Conservation (phyloP, 1,140 invertebrate species). For the Apis dorsata region DNA sequence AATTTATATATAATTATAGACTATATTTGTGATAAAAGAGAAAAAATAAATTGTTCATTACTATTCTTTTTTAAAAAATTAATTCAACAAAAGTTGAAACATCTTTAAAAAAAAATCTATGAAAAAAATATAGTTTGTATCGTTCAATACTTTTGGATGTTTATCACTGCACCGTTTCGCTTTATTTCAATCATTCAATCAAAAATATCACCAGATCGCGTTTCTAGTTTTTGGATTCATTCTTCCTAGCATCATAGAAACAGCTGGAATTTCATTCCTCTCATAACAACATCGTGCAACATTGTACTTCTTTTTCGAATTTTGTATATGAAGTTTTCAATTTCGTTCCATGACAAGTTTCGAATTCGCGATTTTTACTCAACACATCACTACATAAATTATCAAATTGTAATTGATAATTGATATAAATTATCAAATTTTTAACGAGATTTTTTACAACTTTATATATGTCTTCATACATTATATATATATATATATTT, state of each 20-base stretch:
- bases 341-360: neutral
- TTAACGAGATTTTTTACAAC: too few relatives aligned
- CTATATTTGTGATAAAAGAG: too few relatives aligned
- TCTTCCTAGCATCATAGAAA: neutral
- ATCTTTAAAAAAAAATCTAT: neutral
- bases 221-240: constrained; percentile 29
- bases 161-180: neutral
- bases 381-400: neutral
- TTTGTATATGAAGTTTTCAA: constrained; percentile 24
- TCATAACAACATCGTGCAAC: neutral
- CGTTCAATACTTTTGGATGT: neutral
- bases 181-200: constrained; percentile 14
- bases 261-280: constrained; percentile 17
- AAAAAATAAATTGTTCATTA: too few relatives aligned
- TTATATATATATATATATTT: too few relatives aligned
- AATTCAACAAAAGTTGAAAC: constrained; percentile 3
- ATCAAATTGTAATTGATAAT: neutral
- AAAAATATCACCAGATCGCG: neutral
- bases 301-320: constrained; percentile 7
- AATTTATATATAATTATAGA: too few relatives aligned
- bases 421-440: neutral
- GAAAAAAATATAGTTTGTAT: constrained; percentile 2
- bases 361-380: neutral
- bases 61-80: too few relatives aligned
- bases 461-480: too few relatives aligned